Evolutionary conservation across 2,888 invertebrate species (phyloP).

Genomic region (Sesamia inferens): DNA sequence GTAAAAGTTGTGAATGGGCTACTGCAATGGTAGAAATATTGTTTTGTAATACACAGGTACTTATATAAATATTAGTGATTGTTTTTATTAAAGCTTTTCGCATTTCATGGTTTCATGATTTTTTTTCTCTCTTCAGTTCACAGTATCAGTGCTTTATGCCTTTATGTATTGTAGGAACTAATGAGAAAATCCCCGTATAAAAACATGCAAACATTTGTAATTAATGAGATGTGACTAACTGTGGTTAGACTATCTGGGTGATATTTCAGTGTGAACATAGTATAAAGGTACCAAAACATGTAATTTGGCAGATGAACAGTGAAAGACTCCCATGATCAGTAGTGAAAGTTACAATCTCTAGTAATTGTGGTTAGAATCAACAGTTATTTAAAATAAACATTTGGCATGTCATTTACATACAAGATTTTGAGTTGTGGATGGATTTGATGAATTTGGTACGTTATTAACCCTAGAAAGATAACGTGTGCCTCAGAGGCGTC

Average conservation of each 20-base stretch:
- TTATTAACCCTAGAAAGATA: too few species aligned
- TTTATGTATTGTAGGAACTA: background rate
- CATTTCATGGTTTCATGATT: background rate
- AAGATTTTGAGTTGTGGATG: background rate
- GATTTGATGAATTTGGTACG: background rate
- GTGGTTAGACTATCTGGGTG: background rate
- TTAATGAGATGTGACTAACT: background rate
- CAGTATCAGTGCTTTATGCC: background rate
- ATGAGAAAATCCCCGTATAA: too few species aligned
- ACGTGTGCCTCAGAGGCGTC: too few species aligned
- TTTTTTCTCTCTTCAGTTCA: background rate
- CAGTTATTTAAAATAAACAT: background rate
- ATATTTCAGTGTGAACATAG: background rate
- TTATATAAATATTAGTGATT: background rate
- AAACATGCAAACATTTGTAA: background rate
- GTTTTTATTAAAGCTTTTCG: background rate
- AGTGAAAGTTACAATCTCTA: background rate
- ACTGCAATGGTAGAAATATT: background rate
- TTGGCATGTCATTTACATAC: background rate
- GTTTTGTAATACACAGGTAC: background rate
- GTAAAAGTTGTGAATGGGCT: background rate
- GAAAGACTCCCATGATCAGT: background rate
- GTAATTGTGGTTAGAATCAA: background rate
- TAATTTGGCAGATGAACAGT: background rate
- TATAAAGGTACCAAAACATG: background rate